Conservation (phyloP, 2,797 vertebrate species). For the Ficedula albicollis region DNA sequence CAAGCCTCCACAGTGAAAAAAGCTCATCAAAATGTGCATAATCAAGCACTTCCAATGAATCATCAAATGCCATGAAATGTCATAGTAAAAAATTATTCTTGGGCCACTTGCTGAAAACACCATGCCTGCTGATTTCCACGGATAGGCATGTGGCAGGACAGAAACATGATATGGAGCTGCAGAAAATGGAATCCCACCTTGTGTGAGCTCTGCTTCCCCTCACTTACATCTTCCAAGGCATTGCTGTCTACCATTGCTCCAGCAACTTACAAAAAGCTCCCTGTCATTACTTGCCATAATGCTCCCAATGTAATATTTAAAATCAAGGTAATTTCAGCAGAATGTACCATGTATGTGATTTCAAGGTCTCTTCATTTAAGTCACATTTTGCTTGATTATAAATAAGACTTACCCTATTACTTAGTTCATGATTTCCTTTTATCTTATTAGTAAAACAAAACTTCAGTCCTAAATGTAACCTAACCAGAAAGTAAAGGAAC, state of each 20-base stretch:
- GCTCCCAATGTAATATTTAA: neutral
- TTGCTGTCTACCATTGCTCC: neutral
- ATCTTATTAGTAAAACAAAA: neutral
- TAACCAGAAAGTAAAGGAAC: neutral
- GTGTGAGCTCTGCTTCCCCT: neutral
- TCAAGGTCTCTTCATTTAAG: neutral
- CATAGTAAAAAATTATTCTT: neutral
- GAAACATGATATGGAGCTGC: neutral
- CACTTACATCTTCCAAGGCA: neutral
- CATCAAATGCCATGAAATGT: conserved; percentile 43
- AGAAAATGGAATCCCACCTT: neutral
- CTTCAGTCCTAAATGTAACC: neutral
- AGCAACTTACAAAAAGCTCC: neutral
- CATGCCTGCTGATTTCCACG: neutral
- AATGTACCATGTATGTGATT: neutral
- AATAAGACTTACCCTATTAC: neutral
- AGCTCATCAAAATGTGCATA: conserved; percentile 48
- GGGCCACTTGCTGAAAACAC: neutral
- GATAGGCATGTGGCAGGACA: neutral
- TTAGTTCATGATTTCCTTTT: neutral
- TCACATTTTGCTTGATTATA: neutral
- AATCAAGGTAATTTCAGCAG: neutral
- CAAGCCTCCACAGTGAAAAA: neutral
- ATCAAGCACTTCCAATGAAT: conserved; percentile 32
- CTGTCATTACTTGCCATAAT: neutral